Evolutionary conservation across 1,140 invertebrate species (phyloP), one percentile per base, ranked within the genome.

Genomic region (Nautilus pompilius): DNA sequence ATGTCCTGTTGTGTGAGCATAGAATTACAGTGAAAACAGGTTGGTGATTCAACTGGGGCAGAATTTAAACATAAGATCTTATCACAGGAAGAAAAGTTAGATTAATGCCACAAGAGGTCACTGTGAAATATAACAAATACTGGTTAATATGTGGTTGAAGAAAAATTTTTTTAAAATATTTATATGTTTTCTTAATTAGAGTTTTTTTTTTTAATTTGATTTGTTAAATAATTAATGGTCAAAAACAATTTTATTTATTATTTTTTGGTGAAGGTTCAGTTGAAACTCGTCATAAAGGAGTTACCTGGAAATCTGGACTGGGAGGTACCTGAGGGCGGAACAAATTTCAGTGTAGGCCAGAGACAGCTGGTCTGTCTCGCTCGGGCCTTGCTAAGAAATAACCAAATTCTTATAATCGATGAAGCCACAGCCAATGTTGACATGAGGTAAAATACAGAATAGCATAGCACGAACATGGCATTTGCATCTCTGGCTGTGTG

Each of bases 391-490:
- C 72, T 84, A 2, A 64, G 80, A 0, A 74, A 78, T 20, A 82
- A 78, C 60, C 76, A 76, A 59, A 78, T 84, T 20, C 79, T 91
- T 0, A 80, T 91, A 2, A 78, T 91, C 60, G 94, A 96, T 80
- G 93, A 97, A 83, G 93, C 93, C 15, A 97, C 94, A 29, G 93
- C 93, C 6, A 93, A 93, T 65, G 91, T 96, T 20, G 94, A 96
- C 65, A 68, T 72, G 45, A 72, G 68, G 75, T 77, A 24, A 68
- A 76, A 75, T 76, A 0, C 69, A 80, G 62, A 77, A 49, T 76
- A 73, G 49, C 29, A 62, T 17, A 70, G 69, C 17, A 63, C 82
- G 20, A 76, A 78, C 53, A 74, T 76, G 15, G 71, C 83, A n/a
- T 77, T 77, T 22, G 65, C 60, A 8, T 67, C 70, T n/a, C 57